Evolutionary conservation across 2,888 invertebrate genomes (phyloP), one percentile per base, ranked within the genome.

Genomic region (Poecilus cupreus): DNA sequence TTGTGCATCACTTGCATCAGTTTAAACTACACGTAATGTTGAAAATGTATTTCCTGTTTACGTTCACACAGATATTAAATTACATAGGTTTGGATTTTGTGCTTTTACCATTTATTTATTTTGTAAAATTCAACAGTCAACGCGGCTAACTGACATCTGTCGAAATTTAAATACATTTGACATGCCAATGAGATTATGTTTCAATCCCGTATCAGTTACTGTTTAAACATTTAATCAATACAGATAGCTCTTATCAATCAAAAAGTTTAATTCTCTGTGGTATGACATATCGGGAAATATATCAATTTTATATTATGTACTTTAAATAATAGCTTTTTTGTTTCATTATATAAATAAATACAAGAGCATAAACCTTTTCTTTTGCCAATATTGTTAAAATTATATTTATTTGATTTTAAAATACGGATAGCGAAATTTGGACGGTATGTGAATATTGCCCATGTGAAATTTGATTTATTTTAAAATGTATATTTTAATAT

Each of bases 191-290:
- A 60, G 60, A 60, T 60, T 60, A 60, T 60, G 60, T 60, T 60
- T 60, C 13, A 60, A 26, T 43, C n/a, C n/a, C 10, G n/a, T 32
- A 60, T 60, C 54, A 20, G 54, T 20, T 3, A 1, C 60, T 26
- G 60, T 32, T 60, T 60, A 24, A 60, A 60, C 26, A 60, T 60
- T 60, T 60, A 60, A 60, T 60, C 60, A 13, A 60, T 60, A 60
- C 24, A 5, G 60, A 24, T 60, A 26, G 5, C 60, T 13, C 26
- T 26, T 24, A 22, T 6, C 13, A n/a, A 26, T 26, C 26, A 26
- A 60, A 54, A 60, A 60, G 3, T 26, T 60, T 60, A n/a, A 60
- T 60, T 26, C 4, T 32, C 1, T 3, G 4, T 32, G 8, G 4
- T 32, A 32, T 32, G 32, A 32, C 32, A 32, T n/a, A n/a, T n/a